Conservation (phyloP, 2,797 vertebrate species). For the Mormyrus proboscirostris region DNA sequence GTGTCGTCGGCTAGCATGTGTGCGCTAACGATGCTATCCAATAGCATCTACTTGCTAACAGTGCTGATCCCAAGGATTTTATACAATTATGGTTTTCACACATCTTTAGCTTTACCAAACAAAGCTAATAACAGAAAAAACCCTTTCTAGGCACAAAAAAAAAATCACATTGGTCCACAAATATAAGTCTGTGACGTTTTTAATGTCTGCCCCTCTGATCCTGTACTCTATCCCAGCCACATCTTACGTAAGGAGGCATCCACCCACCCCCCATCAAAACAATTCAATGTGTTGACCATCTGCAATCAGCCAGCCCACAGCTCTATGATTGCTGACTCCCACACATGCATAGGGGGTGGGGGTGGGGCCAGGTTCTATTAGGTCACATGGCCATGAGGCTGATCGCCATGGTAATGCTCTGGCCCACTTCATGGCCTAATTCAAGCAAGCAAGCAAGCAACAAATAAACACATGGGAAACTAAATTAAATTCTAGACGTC, state of each 20-base stretch:
- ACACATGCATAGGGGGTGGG: background rate
- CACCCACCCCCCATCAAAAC: background rate
- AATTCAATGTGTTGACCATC: constrained; percentile 1
- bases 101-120: background rate
- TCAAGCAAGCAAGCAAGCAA: background rate
- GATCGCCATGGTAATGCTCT: background rate
- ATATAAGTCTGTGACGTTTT: background rate
- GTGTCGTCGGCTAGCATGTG: background rate
- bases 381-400: background rate
- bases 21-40: background rate
- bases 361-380: background rate
- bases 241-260: background rate
- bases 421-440: background rate
- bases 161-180: background rate
- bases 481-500: background rate
- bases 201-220: background rate
- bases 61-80: background rate
- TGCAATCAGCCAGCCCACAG: constrained; percentile 6
- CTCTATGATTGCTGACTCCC: constrained; percentile 1
- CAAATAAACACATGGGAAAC: background rate
- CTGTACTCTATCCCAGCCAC: background rate
- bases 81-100: background rate
- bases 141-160: background rate
- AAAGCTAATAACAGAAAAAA: background rate
- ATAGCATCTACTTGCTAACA: background rate